A percentile compares a stretch with the other conserved stretches of the same genome.
These are phyloP conservation scores for Drosophila yooni DNA, from an alignment of 2,888 invertebrate species.

Conservation along the genomic window DNA sequence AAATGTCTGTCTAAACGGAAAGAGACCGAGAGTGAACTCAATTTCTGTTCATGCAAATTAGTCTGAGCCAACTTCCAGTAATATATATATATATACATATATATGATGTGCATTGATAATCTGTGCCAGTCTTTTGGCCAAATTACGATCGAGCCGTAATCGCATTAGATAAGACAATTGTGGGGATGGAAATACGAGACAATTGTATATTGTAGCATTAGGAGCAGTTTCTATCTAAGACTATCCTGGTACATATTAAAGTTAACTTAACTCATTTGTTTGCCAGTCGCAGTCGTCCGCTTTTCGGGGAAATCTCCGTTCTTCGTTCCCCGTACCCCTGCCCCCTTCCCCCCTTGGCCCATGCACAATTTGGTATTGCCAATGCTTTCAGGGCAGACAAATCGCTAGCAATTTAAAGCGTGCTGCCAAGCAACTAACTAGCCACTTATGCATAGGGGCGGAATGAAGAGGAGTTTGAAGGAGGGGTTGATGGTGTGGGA, in stretches of 20 bases:
- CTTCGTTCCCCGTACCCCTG: background rate
- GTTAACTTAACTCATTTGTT: conserved; percentile 60
- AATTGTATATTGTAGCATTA: conserved; percentile 5
- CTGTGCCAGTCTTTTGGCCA: conserved; percentile 12
- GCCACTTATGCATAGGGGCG: conserved; percentile 50
- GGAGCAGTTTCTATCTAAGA: conserved; percentile 7
- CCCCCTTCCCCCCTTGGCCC: background rate
- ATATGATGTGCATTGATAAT: conserved; percentile 30
- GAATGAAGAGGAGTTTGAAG: background rate
- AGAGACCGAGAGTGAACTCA: background rate
- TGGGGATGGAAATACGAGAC: conserved; percentile 14
- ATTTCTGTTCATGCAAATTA: conserved; percentile 22
- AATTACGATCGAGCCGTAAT: conserved; percentile 32
- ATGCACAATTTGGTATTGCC: conserved; percentile 10
- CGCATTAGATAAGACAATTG: conserved; percentile 44
- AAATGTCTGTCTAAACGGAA: too few species aligned
- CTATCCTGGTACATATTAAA: conserved; percentile 43
- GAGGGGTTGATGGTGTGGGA: conserved; percentile 5
- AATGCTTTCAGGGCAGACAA: conserved; percentile 53
- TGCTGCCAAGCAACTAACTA: conserved; percentile 64
- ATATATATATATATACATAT: background rate
- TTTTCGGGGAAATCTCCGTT: background rate
- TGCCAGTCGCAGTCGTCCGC: conserved; percentile 11
- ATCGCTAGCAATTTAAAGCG: conserved; percentile 58
- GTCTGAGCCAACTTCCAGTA: conserved; percentile 10